Base-by-base conservation (phyloP, 2,888 invertebrate species). In the Aleiodes testaceus region DNA sequence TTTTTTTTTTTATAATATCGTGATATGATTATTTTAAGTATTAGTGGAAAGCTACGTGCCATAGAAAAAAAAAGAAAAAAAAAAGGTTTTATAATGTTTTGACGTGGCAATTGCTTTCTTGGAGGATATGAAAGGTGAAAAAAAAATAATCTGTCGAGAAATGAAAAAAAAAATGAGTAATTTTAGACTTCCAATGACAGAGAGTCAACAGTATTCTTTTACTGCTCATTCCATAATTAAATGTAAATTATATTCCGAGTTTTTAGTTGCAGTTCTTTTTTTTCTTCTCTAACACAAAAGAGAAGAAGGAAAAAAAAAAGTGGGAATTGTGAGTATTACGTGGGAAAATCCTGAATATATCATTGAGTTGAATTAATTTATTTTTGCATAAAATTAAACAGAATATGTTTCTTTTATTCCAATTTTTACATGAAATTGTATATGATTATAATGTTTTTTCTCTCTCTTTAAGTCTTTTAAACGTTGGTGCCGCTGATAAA, bases 11-110 rank as follows among this genome's bases (percentile, higher is more conserved):
- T 11, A 4, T 16, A 47, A 71, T 36, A 65, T 44, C 65, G 50
- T 70, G 44, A 65, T 70, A 71, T 26, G 45, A 44, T 55, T 14
- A 30, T 67, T 73, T 47, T 65, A 47, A 70, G 65, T 70, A 73
- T 73, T 72, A 64, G 69, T 52, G 30, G 55, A 53, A 74, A 75
- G 76, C 71, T 72, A 72, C 71, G 79, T 79, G 79, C 76, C 78
- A 79, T 78, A 78, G 55, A 42, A 50, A 44, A 20, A 5, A 12
- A 5, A 59, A 79, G 76, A 76, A 49, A 47, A 64, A 36, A 44
- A 18, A 20, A 20, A 12, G 55, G 26, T 26, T 26, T 26, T 26
- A 36, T 53, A 45, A 66, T 18, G 14, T 65, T 55, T 42, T 42
- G 47, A 65, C 30, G 47, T 65, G 65, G 70, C 66, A 66, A 70